Conservation (phyloP, 2,113 vertebrate genomes). For the Dicrurus megarhynchus region DNA sequence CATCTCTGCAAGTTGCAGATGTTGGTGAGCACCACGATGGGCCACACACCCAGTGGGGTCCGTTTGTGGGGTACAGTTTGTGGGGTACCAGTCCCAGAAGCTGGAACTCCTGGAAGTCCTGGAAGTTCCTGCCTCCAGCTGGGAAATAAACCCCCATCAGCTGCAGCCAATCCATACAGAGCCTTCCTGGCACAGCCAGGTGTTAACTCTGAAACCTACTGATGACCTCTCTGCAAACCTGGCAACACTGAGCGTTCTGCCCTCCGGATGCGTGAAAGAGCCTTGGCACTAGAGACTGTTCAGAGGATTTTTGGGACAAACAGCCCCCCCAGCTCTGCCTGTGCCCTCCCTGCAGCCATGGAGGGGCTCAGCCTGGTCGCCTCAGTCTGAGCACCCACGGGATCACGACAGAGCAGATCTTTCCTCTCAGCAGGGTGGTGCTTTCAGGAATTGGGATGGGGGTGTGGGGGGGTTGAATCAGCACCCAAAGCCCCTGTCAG, state of each 20-base stretch:
- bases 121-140: background rate
- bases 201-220: background rate
- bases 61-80: background rate
- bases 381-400: rapidly evolving
- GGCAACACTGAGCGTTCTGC: background rate
- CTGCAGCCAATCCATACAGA: background rate
- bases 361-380: background rate
- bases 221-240: background rate
- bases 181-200: background rate
- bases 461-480: background rate
- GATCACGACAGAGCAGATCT: rapidly evolving
- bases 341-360: background rate
- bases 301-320: background rate
- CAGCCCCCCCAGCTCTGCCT: background rate
- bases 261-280: rapidly evolving
- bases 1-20: rapidly evolving
- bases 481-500: background rate
- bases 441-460: background rate
- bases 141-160: background rate
- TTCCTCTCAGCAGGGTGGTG: background rate
- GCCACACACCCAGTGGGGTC: background rate
- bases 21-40: background rate
- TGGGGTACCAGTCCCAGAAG: background rate
- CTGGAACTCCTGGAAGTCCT: background rate
- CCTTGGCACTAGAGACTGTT: rapidly evolving